Conservation (phyloP, 2,797 vertebrate species). For the Triplophysa yarkandensis region DNA sequence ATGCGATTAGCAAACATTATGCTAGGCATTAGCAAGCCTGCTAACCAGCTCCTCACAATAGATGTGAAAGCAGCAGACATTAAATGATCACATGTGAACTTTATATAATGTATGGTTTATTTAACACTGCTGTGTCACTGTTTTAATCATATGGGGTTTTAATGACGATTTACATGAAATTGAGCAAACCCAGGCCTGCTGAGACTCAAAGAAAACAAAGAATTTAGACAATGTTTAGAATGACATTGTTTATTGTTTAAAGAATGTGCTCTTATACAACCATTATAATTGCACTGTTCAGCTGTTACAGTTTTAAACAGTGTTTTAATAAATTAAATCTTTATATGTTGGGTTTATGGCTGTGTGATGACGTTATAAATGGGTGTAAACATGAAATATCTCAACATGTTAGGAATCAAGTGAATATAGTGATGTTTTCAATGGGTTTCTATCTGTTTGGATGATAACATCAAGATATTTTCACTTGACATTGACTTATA, state of each 20-base stretch:
- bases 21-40: constrained; percentile 34
- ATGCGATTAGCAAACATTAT: constrained; percentile 17
- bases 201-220: background rate
- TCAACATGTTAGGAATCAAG: background rate
- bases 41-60: constrained; percentile 26
- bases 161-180: background rate
- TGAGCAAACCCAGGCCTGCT: constrained; percentile 26
- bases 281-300: background rate
- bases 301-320: background rate
- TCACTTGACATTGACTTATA: no score
- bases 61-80: background rate
- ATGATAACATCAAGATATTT: background rate
- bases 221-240: background rate
- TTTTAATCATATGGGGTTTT: background rate
- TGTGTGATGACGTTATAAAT: constrained; percentile 29
- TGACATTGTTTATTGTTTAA: background rate
- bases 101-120: background rate
- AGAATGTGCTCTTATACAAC: background rate
- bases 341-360: background rate
- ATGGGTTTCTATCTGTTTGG: background rate
- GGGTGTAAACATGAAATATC: constrained; percentile 16
- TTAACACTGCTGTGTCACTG: background rate
- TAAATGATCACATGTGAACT: background rate
- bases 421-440: background rate
- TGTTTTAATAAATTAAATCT: background rate